Conservation (phyloP, 2,888 invertebrate species). For the Drosophila austrosaltans region DNA sequence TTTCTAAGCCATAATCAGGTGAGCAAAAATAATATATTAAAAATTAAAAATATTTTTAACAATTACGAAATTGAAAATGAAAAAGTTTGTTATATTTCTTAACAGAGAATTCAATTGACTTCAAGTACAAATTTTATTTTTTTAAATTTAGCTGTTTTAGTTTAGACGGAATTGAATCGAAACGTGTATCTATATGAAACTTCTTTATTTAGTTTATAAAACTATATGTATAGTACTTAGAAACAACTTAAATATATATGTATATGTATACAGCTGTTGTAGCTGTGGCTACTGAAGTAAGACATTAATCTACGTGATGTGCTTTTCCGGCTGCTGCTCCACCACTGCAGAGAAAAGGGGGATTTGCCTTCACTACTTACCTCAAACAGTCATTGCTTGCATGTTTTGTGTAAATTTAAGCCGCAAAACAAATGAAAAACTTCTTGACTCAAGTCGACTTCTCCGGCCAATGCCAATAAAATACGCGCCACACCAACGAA, state of each 20-base stretch:
- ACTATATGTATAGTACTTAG: not conserved
- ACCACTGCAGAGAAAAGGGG: not conserved
- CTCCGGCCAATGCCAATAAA: conserved; percentile 61
- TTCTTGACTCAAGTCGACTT: conserved; percentile 67
- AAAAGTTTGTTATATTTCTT: too few relatives aligned
- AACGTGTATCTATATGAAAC: not conserved
- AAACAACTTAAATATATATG: conserved; percentile 14
- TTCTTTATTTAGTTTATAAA: not conserved
- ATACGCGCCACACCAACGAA: conserved; percentile 39
- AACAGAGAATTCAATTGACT: too few relatives aligned
- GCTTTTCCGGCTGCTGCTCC: conserved; percentile 51
- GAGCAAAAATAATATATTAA: too few relatives aligned
- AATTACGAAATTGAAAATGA: too few relatives aligned
- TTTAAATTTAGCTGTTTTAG: too few relatives aligned
- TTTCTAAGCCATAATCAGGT: too few relatives aligned
- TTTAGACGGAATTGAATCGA: too few relatives aligned
- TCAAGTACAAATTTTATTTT: too few relatives aligned
- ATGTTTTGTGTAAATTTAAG: conserved; percentile 62
- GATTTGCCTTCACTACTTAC: not conserved
- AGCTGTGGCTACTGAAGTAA: conserved; percentile 51
- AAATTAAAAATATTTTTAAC: too few relatives aligned
- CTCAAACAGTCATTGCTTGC: conserved; percentile 50
- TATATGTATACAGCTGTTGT: not conserved
- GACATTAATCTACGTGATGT: conserved; percentile 67
- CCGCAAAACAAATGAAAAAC: conserved; percentile 66